Percentiles rank a stretch among this genome's conserved stretches.
Evolutionary conservation across 2,888 invertebrate species (phyloP).

Genomic region (Acrobeloides nanus): DNA sequence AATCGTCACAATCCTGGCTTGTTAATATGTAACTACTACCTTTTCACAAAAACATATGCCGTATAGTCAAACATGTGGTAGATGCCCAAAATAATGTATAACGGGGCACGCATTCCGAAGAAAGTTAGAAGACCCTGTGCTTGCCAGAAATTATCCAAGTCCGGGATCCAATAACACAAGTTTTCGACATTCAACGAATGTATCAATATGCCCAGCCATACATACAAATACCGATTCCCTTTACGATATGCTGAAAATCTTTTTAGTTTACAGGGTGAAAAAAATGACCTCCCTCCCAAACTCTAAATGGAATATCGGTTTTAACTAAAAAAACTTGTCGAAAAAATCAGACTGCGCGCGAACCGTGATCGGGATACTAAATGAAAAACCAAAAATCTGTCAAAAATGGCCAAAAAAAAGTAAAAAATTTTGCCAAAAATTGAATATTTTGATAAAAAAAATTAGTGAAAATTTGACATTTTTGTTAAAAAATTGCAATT

Average conservation of each 20-base stretch:
- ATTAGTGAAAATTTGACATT: no score
- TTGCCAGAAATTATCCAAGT: constrained; percentile 77
- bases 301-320: no score
- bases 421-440: no score
- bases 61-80: constrained; percentile 62
- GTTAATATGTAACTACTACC: constrained; percentile 23
- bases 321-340: constrained; percentile 12
- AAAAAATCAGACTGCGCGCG: constrained; percentile 5
- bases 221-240: constrained; percentile 68
- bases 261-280: no score
- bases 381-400: no score
- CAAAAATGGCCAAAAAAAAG: no score
- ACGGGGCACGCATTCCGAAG: constrained; percentile 66
- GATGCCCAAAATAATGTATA: constrained; percentile 66
- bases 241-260: no score
- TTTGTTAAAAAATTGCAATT: no score
- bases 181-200: constrained; percentile 70
- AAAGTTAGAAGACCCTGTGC: constrained; percentile 66
- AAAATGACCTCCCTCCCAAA: no score
- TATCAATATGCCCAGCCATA: constrained; percentile 69
- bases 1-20: constrained; percentile 2
- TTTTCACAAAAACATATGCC: constrained; percentile 56
- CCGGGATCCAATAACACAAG: constrained; percentile 66
- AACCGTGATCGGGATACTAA: not conserved
- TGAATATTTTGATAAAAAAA: no score